Evolutionary conservation across 2,113 vertebrate species (phyloP).

Genomic region (Halcyon malimbica): DNA sequence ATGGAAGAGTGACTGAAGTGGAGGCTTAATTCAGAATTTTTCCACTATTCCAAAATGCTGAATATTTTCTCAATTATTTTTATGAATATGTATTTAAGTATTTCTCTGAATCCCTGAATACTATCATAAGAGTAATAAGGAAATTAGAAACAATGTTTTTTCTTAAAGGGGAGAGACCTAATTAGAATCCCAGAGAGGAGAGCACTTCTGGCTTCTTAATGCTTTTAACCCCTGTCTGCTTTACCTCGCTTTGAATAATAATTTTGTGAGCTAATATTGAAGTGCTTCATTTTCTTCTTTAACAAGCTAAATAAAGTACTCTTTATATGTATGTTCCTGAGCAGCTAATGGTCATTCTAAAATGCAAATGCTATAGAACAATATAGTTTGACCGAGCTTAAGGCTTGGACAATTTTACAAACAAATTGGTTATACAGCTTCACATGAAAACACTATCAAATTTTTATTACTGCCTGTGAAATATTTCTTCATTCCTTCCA

Average conservation of each 20-base stretch:
- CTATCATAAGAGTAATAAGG: not conserved
- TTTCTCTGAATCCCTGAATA: not conserved
- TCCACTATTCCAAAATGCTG: not conserved
- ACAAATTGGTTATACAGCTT: not conserved
- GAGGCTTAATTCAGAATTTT: not conserved
- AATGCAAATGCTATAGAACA: not conserved
- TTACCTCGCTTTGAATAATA: not conserved
- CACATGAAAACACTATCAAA: not conserved
- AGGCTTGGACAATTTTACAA: not conserved
- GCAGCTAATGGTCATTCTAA: not conserved
- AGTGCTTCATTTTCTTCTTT: not conserved
- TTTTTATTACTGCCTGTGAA: conserved; percentile 34
- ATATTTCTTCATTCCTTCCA: conserved; percentile 18
- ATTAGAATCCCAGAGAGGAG: not conserved
- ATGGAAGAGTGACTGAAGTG: not conserved
- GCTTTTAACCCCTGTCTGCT: not conserved
- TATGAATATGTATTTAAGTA: not conserved
- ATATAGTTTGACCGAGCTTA: not conserved
- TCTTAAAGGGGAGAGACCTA: not conserved
- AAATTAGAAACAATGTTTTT: not conserved
- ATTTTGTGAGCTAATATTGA: not conserved
- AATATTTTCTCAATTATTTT: not conserved
- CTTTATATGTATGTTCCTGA: not conserved
- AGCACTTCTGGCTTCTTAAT: not conserved
- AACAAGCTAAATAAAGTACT: not conserved